A percentile compares a stretch with the other conserved stretches of the same genome.
phyloP scores from a whole-genome alignment of 2,888 invertebrate species.

The Pseudanteris insignis region DNA sequence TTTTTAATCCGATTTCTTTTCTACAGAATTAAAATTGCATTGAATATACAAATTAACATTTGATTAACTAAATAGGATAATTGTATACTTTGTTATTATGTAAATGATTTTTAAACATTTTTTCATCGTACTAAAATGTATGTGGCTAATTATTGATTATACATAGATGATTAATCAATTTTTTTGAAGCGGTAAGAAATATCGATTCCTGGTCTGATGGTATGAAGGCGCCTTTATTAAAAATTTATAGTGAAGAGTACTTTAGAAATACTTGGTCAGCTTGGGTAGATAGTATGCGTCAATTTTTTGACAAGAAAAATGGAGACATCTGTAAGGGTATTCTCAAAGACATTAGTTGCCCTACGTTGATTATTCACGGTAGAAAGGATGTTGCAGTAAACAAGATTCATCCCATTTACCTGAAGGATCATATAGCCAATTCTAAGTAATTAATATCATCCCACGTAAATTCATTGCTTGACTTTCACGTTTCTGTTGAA shows the following conservation, averaged over 20 bases:
- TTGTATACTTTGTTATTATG: too few relatives aligned
- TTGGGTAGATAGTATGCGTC: slow-evolving; percentile 76
- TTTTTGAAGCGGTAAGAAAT: slow-evolving; percentile 66
- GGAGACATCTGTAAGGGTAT: slow-evolving; percentile 79
- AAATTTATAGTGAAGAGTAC: slow-evolving; percentile 78
- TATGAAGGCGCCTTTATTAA: slow-evolving; percentile 78
- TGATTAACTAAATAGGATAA: too few relatives aligned
- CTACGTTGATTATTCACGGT: slow-evolving; percentile 85
- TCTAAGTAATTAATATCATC: slow-evolving; percentile 73
- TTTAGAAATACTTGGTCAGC: slow-evolving; percentile 75
- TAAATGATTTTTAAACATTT: too few relatives aligned
- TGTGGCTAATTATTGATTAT: too few relatives aligned
- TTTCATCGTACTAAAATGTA: too few relatives aligned
- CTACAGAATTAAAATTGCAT: too few relatives aligned
- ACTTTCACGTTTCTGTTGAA: too few relatives aligned
- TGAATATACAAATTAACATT: too few relatives aligned
- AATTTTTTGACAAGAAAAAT: slow-evolving; percentile 70
- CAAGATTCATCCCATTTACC: slow-evolving; percentile 76
- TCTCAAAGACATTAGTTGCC: slow-evolving; percentile 75
- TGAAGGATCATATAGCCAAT: slow-evolving; percentile 74
- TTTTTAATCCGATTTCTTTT: background rate
- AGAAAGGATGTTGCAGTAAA: slow-evolving; percentile 83
- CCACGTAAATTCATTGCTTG: too few relatives aligned
- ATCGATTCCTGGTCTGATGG: slow-evolving; percentile 81
- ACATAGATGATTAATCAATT: too few relatives aligned